Base-by-base conservation (phyloP, 2,113 vertebrate species). In the Grammomys surdaster region DNA sequence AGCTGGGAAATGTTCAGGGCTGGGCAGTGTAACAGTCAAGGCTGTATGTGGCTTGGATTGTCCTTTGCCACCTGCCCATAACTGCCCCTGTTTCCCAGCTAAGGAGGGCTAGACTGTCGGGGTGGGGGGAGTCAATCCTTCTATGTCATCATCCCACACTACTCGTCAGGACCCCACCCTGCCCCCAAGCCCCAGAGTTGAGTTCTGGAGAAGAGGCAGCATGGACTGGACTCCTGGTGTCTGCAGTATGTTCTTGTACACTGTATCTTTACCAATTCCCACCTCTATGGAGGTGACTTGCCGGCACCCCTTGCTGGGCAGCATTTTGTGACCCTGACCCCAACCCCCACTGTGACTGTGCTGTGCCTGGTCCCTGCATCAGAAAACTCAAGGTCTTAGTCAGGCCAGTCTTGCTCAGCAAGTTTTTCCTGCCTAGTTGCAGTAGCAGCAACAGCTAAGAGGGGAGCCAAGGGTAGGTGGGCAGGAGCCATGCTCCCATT, bases 401-500 rank as follows among this genome's bases (percentile, higher is more conserved):
- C 72, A 58, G 88, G 80, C 81, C 78, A 36, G 85, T 91, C 96
- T 65, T 80, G 96, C 76, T 90, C 40, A 28, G 95, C 95, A 48
- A 69, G 97, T 97, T 97, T 95, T 95, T 97, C 97, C 96, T 70
- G 97, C 80, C 85, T 58, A 54, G 78, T 54, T 40, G 87, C 4
- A 0, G 85, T 28, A 54, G 82, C 33, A 72, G 22, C 54, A 8
- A 73, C 60, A 82, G 88, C 92, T 72, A 26, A 94, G 90, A 77
- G n/a, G 81, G 80, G 63, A 78, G 54, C 58, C 46, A 40, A 92
- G 95, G 28, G 33, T 26, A 36, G 69, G 70, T 56, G 70, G 65
- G 89, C 33, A 65, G 95, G 54, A 40, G 58, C 76, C 33, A 17
- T 40, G 78, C 11, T 3, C 43, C 19, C 85, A 60, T 14, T 5